phyloP scores from a whole-genome alignment of 2,113 vertebrate genomes.

The Theristicus caerulescens region DNA sequence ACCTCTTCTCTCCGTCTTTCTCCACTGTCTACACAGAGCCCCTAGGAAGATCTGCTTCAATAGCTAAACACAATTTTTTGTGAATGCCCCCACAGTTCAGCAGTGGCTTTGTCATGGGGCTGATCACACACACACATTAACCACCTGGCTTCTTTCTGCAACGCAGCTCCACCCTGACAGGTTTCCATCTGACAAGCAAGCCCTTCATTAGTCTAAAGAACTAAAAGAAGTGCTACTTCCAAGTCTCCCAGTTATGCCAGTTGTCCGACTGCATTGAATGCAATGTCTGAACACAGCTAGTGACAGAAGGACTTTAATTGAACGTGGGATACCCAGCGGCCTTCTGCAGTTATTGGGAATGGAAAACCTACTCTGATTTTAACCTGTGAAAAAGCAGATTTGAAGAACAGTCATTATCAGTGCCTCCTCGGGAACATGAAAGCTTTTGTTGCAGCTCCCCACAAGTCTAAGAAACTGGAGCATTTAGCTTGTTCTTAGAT shows the following conservation, averaged over 20 bases:
- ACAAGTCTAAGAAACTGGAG: neutral
- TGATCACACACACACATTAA: neutral
- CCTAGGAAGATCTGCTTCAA: neutral
- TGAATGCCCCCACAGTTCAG: neutral
- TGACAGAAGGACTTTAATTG: neutral
- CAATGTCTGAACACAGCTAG: neutral
- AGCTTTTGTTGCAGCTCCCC: neutral
- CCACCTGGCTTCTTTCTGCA: neutral
- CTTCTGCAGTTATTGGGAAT: neutral
- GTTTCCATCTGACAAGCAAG: neutral
- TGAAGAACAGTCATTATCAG: neutral
- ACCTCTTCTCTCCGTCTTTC: neutral
- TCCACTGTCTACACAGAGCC: neutral
- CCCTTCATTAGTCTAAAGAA: neutral
- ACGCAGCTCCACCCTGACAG: neutral
- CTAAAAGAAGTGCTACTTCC: neutral
- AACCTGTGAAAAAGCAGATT: neutral
- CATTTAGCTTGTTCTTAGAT: neutral
- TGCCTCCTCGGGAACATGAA: neutral
- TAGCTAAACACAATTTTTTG: neutral
- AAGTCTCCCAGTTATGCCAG: neutral
- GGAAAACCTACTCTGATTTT: neutral
- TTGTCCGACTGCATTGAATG: fast-evolving
- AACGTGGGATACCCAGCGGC: neutral
- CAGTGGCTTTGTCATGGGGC: neutral